Conservation (phyloP, 1,140 invertebrate species). For the Drosophila biarmipes region DNA sequence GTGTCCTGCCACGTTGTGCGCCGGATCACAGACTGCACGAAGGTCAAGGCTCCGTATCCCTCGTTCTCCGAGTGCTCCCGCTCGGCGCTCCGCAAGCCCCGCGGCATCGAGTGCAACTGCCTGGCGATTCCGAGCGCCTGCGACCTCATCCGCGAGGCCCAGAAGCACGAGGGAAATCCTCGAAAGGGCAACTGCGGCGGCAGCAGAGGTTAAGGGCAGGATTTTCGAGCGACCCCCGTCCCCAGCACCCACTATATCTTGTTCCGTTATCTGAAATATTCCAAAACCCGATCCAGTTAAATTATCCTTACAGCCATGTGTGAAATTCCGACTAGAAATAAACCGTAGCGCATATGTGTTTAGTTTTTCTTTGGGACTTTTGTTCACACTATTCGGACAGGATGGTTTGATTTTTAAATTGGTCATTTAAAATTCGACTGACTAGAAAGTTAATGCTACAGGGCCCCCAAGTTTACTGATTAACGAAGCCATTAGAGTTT, state of each 20-base stretch:
- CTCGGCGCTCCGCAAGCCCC: not conserved
- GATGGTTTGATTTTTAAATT: no score
- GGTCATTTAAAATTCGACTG: no score
- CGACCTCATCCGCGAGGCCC: not conserved
- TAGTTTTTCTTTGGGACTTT: no score
- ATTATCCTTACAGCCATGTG: not conserved
- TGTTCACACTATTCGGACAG: no score
- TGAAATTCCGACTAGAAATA: constrained; percentile 21
- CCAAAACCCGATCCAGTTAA: constrained; percentile 1
- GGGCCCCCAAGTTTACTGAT: not conserved
- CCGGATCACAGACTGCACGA: constrained; percentile 21
- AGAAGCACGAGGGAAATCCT: not conserved
- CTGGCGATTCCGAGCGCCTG: not conserved
- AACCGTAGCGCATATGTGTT: constrained; percentile 4
- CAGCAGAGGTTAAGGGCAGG: not conserved
- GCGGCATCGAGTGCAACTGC: constrained; percentile 48
- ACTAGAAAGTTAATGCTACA: not conserved
- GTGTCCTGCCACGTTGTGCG: constrained; percentile 9
- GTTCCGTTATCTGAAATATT: constrained; percentile 5
- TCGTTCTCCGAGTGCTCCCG: constrained; percentile 57
- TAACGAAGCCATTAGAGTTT: not conserved
- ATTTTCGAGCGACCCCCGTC: not conserved
- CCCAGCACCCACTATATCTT: not conserved
- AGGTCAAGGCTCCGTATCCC: constrained; percentile 56
- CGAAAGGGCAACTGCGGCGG: constrained; percentile 11